A percentile compares a stretch with the other conserved stretches of the same genome.
Conservation (phyloP, 2,797 vertebrate species). For the Clarias laeviceps region DNA sequence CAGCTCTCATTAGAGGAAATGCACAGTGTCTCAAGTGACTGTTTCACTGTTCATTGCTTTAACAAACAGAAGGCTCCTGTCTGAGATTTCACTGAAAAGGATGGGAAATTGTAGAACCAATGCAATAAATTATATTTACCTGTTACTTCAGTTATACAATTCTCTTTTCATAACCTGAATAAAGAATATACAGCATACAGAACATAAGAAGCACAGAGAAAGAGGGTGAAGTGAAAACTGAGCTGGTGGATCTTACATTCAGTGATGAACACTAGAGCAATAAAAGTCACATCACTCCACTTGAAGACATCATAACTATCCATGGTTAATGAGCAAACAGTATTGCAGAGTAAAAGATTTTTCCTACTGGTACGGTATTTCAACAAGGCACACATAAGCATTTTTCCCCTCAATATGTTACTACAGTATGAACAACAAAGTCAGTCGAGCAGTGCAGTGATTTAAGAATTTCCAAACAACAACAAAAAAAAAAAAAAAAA, state of each 20-base stretch:
- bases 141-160: neutral
- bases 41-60: conserved; percentile 37
- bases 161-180: neutral
- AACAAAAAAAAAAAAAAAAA: neutral
- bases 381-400: neutral
- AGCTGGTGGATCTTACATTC: neutral
- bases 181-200: neutral
- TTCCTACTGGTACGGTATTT: neutral
- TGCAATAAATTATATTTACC: conserved; percentile 14
- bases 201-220: neutral
- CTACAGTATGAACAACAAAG: neutral
- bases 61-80: conserved; percentile 28
- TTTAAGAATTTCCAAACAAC: neutral
- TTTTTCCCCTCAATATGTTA: neutral
- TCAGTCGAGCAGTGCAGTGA: neutral
- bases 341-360: neutral
- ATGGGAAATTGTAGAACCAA: neutral
- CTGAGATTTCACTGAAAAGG: conserved; percentile 9
- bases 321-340: neutral
- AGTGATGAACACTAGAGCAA: neutral
- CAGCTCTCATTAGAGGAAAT: conserved; percentile 26
- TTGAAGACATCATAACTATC: neutral
- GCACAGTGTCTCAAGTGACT: conserved; percentile 12
- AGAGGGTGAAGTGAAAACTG: neutral
- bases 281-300: neutral